Base-by-base conservation (phyloP, 2,797 vertebrate species). In the Threskiornis aethiopicus region DNA sequence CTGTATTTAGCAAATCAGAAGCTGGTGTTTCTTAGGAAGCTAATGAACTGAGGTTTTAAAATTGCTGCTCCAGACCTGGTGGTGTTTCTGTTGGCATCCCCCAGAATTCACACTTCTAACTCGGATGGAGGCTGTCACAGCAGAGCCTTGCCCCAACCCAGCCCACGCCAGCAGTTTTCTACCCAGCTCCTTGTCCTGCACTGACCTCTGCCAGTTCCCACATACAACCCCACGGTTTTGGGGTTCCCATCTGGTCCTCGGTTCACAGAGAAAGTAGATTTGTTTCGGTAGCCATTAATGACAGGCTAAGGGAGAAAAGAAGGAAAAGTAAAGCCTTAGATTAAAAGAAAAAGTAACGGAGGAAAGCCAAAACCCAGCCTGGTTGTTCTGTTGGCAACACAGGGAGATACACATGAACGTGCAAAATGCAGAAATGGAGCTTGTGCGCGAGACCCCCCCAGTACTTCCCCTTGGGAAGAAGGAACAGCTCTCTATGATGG, bases 251-350 rank as follows among this genome's bases (percentile, higher is more conserved):
- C 98, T 2, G 98, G 97, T 61, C 99, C 99, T 96, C 8, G 87
- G 97, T 99, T 99, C 93, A 99, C 98, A 64, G 98, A 99, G 94
- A 99, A 99, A 8, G 98, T 98, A 0, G 99, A 99, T 96, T 99
- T 99, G 97, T 99, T 99, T 87, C 98, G 95, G 96, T 99, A 99
- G 89, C 98, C 98, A 9, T 98, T 94, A 64, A 96, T 96, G 31
- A 98, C 66, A 13, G 99, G 96, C 97, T 98, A 81, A 76, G 37
- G 49, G 58, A 86, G 26, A 69, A 84, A n/a, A 89, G 25, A 64
- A 72, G 66, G 29, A 87, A 89, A 78, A 54, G 28, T 29, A 52
- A 94, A 90, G 42, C 35, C 29, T 44, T 47, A 29, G 16, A 44
- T 75, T 25, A 73, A 87, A 84, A 26, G 37, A 72, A 84, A 73